Conservation (phyloP, 2,888 invertebrate species). For the Meghimatium bilineatum region DNA sequence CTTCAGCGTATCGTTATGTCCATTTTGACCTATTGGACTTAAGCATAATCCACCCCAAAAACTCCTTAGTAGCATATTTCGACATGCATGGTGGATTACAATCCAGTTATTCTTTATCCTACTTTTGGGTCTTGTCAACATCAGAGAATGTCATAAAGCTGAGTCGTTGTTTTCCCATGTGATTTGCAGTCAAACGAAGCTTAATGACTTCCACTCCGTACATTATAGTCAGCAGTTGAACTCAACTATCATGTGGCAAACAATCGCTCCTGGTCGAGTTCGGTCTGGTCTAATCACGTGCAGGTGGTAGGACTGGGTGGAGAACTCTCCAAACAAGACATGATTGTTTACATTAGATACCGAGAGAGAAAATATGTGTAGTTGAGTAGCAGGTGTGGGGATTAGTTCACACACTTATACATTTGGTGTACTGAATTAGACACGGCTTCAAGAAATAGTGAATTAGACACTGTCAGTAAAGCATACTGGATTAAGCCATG, state of each 20-base stretch:
- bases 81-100: too few species aligned
- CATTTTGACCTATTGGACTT: too few species aligned
- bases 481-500: too few species aligned
- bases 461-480: too few species aligned
- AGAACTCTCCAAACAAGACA: background rate
- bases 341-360: background rate
- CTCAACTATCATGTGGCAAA: background rate
- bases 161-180: background rate
- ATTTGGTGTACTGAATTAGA: too few species aligned
- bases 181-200: background rate
- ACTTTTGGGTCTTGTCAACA: too few species aligned
- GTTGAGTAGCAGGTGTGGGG: background rate
- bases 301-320: constrained; percentile 2
- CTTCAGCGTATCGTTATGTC: too few species aligned
- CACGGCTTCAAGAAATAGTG: too few species aligned
- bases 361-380: background rate
- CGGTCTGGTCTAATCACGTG: background rate
- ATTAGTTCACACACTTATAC: background rate
- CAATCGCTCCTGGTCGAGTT: background rate
- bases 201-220: background rate
- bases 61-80: too few species aligned
- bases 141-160: too few species aligned
- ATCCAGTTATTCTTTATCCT: too few species aligned
- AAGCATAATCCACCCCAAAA: too few species aligned
- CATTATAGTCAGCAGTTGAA: background rate